Percentiles rank a stretch among this genome's conserved stretches.
These are phyloP conservation scores for Xyliphius kryptos DNA, from an alignment of 2,113 vertebrate genomes.

Conservation along the genomic window DNA sequence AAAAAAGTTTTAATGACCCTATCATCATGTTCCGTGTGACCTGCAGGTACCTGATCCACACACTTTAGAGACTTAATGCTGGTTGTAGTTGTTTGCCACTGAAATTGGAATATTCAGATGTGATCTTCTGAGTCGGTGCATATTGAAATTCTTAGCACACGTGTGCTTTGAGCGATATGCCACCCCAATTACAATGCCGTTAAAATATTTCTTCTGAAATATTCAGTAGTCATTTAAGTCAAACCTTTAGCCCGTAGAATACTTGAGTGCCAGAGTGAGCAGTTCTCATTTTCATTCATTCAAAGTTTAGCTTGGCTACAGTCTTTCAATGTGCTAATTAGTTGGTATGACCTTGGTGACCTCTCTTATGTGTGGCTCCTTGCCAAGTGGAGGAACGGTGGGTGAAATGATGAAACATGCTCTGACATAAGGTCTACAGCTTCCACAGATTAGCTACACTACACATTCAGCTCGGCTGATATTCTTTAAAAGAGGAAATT, in stretches of 20 bases:
- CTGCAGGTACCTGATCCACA: no score
- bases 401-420: constrained; percentile 11
- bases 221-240: constrained; percentile 42
- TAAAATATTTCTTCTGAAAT: constrained; percentile 39
- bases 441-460: constrained; percentile 21
- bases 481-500: constrained; percentile 9
- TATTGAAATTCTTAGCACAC: constrained; percentile 35
- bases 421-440: constrained; percentile 15
- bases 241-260: constrained; percentile 16
- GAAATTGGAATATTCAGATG: constrained; percentile 10
- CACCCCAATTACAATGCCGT: constrained; percentile 20
- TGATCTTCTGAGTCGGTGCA: neutral
- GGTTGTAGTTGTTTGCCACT: no score
- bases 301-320: constrained; percentile 22
- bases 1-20: no score
- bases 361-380: no score
- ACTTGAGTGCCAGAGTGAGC: constrained; percentile 9
- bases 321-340: constrained; percentile 14
- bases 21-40: no score
- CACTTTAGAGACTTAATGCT: no score
- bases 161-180: no score
- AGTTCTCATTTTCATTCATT: constrained; percentile 29
- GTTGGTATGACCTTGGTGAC: constrained; percentile 7
- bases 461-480: constrained; percentile 21
- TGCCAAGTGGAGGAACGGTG: no score